Evolutionary conservation across 2,113 vertebrate species (phyloP).

Genomic region (Piaya cayana): DNA sequence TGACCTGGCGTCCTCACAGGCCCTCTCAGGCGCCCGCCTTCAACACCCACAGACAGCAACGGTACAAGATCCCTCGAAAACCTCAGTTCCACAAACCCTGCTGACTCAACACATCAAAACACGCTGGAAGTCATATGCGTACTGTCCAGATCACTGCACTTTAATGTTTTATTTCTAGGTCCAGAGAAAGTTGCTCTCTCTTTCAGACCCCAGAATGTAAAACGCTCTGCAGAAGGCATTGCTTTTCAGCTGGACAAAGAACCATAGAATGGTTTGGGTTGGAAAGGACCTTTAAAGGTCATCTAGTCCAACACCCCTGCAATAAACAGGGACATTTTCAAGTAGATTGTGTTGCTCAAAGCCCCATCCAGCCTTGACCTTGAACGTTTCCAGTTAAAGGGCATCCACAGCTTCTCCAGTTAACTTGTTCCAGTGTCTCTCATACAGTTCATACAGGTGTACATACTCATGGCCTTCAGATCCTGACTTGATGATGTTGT

Average conservation of each 20-base stretch:
- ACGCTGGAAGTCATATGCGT: neutral
- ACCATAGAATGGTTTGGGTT: no score
- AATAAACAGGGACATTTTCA: no score
- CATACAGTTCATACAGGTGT: no score
- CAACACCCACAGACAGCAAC: neutral
- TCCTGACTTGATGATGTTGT: no score
- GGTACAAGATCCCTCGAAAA: neutral
- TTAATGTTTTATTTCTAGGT: neutral
- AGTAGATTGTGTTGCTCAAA: no score
- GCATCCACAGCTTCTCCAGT: no score
- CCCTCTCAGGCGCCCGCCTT: neutral
- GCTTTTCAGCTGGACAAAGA: neutral
- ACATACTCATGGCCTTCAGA: no score
- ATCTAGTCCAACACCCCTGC: no score
- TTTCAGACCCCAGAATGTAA: neutral
- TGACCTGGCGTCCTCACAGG: neutral
- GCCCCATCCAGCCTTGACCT: no score
- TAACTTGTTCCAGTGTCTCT: no score
- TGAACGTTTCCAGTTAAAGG: no score
- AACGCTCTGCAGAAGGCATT: neutral
- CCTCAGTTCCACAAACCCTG: neutral
- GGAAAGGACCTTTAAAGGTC: no score
- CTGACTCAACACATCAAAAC: neutral
- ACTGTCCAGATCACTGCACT: neutral
- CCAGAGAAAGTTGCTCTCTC: neutral